Percentiles rank a stretch among this genome's conserved stretches.
These are phyloP conservation scores for Myotis planiceps DNA, from an alignment of 2,797 vertebrate genomes.

Conservation along the genomic window DNA sequence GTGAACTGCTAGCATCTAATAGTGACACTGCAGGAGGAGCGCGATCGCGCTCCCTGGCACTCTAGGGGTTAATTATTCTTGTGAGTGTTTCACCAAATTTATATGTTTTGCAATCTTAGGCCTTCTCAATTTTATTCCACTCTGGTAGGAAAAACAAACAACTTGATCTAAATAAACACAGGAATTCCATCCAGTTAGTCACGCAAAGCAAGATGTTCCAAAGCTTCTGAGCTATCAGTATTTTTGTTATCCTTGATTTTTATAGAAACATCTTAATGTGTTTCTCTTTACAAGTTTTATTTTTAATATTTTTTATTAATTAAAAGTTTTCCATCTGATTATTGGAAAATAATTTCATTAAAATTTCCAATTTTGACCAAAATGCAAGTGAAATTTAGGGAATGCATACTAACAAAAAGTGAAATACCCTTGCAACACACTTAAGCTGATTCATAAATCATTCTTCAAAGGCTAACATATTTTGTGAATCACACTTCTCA, in stretches of 20 bases:
- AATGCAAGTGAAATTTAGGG: not conserved
- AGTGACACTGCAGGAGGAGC: no score
- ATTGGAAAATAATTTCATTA: not conserved
- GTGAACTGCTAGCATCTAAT: no score
- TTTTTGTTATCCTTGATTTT: slow-evolving; percentile 1
- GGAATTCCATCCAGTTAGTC: not conserved
- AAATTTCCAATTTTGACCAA: not conserved
- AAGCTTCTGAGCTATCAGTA: not conserved
- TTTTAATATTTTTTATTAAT: not conserved
- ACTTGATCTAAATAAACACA: not conserved
- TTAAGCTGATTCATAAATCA: not conserved
- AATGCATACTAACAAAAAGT: not conserved
- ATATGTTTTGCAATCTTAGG: not conserved
- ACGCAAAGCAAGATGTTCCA: not conserved
- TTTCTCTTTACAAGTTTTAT: not conserved
- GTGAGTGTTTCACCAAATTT: not conserved
- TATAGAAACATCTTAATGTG: not conserved
- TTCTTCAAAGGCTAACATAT: slow-evolving; percentile 1
- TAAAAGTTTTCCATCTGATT: not conserved
- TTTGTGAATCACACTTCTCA: not conserved
- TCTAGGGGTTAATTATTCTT: not conserved
- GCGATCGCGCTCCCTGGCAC: no score
- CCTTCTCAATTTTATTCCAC: not conserved
- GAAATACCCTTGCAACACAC: not conserved
- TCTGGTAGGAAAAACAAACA: not conserved